phyloP scores from a whole-genome alignment of 2,888 invertebrate species.

The Dromius quadrimaculatus region DNA sequence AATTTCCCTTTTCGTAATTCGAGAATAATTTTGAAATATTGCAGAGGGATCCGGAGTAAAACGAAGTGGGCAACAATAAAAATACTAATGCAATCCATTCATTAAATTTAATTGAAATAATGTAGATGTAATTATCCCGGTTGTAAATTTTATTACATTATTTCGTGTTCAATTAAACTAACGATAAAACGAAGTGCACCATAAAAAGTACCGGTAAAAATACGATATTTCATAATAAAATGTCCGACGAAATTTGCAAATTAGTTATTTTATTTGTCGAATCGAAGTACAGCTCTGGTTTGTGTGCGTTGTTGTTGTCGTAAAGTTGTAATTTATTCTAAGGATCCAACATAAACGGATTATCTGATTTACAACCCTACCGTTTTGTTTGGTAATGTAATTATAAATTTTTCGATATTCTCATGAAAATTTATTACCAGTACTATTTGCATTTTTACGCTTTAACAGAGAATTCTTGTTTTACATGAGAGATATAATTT shows the following conservation, averaged over 20 bases:
- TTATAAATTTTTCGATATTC: conserved; percentile 7
- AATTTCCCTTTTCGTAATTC: conserved; percentile 32
- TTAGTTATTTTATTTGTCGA: conserved; percentile 42
- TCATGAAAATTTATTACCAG: conserved; percentile 6
- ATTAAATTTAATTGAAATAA: conserved; percentile 51
- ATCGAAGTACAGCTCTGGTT: conserved; percentile 14
- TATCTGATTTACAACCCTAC: conserved; percentile 19
- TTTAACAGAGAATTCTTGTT: no score
- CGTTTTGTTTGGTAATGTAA: conserved; percentile 9
- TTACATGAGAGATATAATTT: no score
- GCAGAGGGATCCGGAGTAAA: conserved; percentile 15
- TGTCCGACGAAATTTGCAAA: conserved; percentile 40
- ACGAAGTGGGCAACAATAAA: conserved; percentile 40
- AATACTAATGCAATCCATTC: conserved; percentile 38
- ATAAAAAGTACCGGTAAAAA: conserved; percentile 43
- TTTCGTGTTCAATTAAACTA: conserved; percentile 49
- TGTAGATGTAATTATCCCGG: conserved; percentile 47
- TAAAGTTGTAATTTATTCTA: conserved; percentile 36
- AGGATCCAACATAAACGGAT: conserved; percentile 18
- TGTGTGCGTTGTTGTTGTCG: conserved; percentile 19
- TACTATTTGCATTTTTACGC: no score
- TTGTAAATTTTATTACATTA: conserved; percentile 49
- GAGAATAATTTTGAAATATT: conserved; percentile 42
- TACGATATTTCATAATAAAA: conserved; percentile 50
- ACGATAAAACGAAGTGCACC: conserved; percentile 46